phyloP scores from a whole-genome alignment of 64 coral and sea anemone species.

The Anthopleura sola region DNA sequence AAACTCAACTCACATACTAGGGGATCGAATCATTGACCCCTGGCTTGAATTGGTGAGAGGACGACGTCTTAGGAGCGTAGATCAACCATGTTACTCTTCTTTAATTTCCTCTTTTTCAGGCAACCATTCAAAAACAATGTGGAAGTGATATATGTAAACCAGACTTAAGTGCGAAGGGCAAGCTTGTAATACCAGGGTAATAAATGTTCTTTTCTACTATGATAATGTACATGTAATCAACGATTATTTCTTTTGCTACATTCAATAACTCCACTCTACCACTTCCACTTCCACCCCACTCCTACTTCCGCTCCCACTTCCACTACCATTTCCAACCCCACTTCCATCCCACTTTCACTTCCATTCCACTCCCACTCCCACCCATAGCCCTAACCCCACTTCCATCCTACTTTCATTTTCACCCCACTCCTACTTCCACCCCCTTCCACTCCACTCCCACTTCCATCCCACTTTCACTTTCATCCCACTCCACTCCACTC shows the following conservation, averaged over 20 bases:
- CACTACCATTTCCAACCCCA: too few relatives aligned
- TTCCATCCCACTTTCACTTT: background rate
- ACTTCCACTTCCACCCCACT: background rate
- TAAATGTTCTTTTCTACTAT: background rate
- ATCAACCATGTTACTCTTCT: too few relatives aligned
- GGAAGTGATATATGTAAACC: constrained; percentile 35
- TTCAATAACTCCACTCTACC: background rate
- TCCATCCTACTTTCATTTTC: background rate
- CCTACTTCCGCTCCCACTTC: background rate
- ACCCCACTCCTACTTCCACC: too few relatives aligned
- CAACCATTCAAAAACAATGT: constrained; percentile 43
- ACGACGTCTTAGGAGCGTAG: too few relatives aligned
- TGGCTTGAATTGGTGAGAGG: too few relatives aligned
- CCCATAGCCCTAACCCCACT: too few relatives aligned
- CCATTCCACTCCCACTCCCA: too few relatives aligned
- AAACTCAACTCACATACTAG: too few relatives aligned
- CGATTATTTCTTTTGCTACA: too few relatives aligned
- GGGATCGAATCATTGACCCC: too few relatives aligned
- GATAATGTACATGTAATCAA: too few relatives aligned
- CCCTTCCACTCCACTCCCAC: background rate
- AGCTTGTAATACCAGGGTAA: constrained; percentile 2
- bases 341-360: background rate
- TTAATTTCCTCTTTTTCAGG: background rate
- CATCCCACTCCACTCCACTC: background rate
- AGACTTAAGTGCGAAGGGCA: constrained; percentile 8